Evolutionary conservation across 2,888 invertebrate genomes (phyloP), one percentile per base, ranked within the genome.

Genomic region (Andricus curvator): DNA sequence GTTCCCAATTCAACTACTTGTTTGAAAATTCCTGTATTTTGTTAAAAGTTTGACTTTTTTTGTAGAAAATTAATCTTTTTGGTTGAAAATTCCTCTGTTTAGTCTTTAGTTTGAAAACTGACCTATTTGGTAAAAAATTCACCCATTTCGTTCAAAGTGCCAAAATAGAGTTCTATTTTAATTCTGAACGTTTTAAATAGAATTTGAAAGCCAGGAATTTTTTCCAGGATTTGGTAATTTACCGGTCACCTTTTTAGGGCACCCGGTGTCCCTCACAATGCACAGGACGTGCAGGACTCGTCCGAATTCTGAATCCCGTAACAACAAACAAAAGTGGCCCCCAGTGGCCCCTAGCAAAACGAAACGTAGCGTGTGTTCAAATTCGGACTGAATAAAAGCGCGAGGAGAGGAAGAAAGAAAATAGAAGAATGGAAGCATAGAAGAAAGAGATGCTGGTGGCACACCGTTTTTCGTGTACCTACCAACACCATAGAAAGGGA

Each of bases 251-350:
- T 56, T 56, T 56, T n/a, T n/a, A 11, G n/a, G 11, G 56, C 56
- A n/a, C 56, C 56, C 56, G 11, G n/a, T 60, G 56, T 11, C 5
- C 22, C 22, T 22, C 22, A 60, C 56, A 60, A 60, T 60, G 22
- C 11, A 11, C 56, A 56, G 56, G 56, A 66, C 80, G 84, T 84
- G 80, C 81, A 56, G 56, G 56, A n/a, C 56, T 56, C 56, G 22
- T 60, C 56, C 56, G 22, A 66, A 65, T 33, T 33, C 25, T 6
- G 29, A 62, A 64, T 41, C n/a, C 17, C 67, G 41, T 11, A 44
- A 67, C 37, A 67, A 66, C 37, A 67, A 67, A 67, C 41, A 67
- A 41, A 67, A 67, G 48, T 48, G 9, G 41, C 41, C 67, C 67
- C n/a, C 13, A 33, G 33, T 5, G 20, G 20, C 66, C 20, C 66